phyloP scores from a whole-genome alignment of 1,140 invertebrate species.

The Drosophila azteca region DNA sequence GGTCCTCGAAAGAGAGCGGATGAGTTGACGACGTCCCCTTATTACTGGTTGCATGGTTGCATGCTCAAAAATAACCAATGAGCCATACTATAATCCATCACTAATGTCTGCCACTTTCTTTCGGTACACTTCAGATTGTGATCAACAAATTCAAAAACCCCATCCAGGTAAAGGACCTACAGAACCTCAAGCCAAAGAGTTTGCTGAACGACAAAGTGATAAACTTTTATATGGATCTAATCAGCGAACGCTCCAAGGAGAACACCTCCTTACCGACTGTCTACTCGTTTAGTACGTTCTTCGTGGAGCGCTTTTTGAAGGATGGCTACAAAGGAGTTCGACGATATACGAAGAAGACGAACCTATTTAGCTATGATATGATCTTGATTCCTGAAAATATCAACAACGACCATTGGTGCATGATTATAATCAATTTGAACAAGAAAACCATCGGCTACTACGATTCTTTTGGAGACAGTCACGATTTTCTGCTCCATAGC shows the following conservation, averaged over 20 bases:
- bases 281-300: conserved; percentile 96
- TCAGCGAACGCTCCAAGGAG: conserved; percentile 86
- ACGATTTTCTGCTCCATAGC: conserved; percentile 88
- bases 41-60: no score
- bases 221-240: conserved; percentile 78
- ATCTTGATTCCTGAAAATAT: conserved; percentile 93
- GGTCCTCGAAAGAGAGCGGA: no score
- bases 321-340: conserved; percentile 88
- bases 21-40: no score
- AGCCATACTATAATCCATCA: no score
- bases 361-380: conserved; percentile 73
- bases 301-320: conserved; percentile 93
- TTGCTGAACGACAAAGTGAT: conserved; percentile 98
- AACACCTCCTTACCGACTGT: conserved; percentile 82
- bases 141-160: no score
- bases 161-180: no score
- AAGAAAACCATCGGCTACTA: conserved; percentile 92
- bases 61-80: no score
- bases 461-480: conserved; percentile 94
- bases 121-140: no score
- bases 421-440: conserved; percentile 93
- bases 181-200: no score
- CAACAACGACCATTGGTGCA: conserved; percentile 96
- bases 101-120: no score
- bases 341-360: conserved; percentile 93